Percentiles rank a stretch among this genome's conserved stretches.
Evolutionary conservation across 1,140 invertebrate species (phyloP).

Genomic region (Conopomorpha cramerella): DNA sequence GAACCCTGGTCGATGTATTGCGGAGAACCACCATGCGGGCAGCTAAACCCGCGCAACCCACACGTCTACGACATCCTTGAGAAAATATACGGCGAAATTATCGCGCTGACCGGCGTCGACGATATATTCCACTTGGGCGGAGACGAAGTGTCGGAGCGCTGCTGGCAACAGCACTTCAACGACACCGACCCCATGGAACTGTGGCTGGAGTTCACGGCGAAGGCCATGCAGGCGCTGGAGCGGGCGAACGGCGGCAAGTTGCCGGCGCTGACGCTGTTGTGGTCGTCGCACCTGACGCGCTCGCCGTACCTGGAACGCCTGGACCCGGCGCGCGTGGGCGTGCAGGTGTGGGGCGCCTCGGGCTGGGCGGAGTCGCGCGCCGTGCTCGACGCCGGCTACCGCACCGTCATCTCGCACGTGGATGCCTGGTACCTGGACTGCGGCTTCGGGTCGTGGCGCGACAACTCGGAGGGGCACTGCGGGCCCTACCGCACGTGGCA

Average conservation of each 20-base stretch:
- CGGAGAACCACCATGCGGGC: slow-evolving; percentile 82
- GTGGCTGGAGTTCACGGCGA: slow-evolving; percentile 77
- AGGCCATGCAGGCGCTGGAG: slow-evolving; percentile 65
- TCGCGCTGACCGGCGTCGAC: slow-evolving; percentile 66
- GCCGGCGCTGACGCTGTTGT: slow-evolving; percentile 70
- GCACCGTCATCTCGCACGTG: slow-evolving; percentile 80
- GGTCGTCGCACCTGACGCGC: slow-evolving; percentile 80
- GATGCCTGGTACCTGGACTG: slow-evolving; percentile 87
- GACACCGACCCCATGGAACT: slow-evolving; percentile 75
- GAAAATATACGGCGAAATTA: slow-evolving; percentile 69
- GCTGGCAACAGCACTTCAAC: slow-evolving; percentile 75
- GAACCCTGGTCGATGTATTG: slow-evolving; percentile 79
- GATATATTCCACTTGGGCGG: slow-evolving; percentile 83
- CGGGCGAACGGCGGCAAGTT: slow-evolving; percentile 67
- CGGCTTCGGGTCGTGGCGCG: slow-evolving; percentile 80
- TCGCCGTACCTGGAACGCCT: slow-evolving; percentile 71
- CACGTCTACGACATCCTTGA: slow-evolving; percentile 73
- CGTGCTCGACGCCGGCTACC: slow-evolving; percentile 72
- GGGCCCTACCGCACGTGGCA: slow-evolving; percentile 84
- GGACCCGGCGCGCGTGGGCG: slow-evolving; percentile 53
- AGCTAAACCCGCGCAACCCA: slow-evolving; percentile 79
- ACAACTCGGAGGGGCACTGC: slow-evolving; percentile 69
- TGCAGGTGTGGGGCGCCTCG: slow-evolving; percentile 80
- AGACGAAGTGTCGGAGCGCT: slow-evolving; percentile 74
- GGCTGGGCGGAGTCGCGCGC: slow-evolving; percentile 76